phyloP scores from a whole-genome alignment of 2,888 invertebrate species.

The Xanthia icteritia region DNA sequence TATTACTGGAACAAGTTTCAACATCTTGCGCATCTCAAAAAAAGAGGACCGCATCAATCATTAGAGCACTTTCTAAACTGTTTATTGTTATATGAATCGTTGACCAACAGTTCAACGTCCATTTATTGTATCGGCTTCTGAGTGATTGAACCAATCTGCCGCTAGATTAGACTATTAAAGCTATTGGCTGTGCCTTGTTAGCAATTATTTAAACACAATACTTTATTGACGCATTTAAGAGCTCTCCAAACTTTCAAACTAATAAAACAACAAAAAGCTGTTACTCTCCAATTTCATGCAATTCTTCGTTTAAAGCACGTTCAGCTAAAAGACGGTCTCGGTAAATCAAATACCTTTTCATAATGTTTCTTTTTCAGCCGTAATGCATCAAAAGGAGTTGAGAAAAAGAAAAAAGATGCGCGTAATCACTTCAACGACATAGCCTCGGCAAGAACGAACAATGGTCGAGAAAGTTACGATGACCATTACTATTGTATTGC shows the following conservation, averaged over 20 bases:
- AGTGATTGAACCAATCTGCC: slow-evolving; percentile 36
- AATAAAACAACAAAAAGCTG: slow-evolving; percentile 21
- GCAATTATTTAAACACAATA: slow-evolving; percentile 23
- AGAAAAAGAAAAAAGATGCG: slow-evolving; percentile 70
- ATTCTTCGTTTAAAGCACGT: slow-evolving; percentile 15
- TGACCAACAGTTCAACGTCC: slow-evolving; percentile 62
- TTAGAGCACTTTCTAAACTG: slow-evolving; percentile 85
- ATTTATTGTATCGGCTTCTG: slow-evolving; percentile 46
- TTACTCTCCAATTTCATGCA: slow-evolving; percentile 29
- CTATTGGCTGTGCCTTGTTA: slow-evolving; percentile 37
- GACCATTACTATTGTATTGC: slow-evolving; percentile 67
- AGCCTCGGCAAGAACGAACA: slow-evolving; percentile 73
- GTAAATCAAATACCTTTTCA: slow-evolving; percentile 53
- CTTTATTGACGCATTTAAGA: slow-evolving; percentile 20
- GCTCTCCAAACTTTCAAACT: slow-evolving; percentile 17
- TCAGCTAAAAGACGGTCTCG: slow-evolving; percentile 44
- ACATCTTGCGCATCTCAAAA: slow-evolving; percentile 79
- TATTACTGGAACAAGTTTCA: slow-evolving; percentile 79
- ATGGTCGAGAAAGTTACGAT: slow-evolving; percentile 76
- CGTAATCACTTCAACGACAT: slow-evolving; percentile 74
- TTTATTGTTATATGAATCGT: slow-evolving; percentile 74
- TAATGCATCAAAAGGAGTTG: slow-evolving; percentile 65
- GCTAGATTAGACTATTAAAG: slow-evolving; percentile 45
- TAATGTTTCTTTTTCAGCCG: slow-evolving; percentile 55
- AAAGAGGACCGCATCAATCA: slow-evolving; percentile 82